A percentile compares a stretch with the other conserved stretches of the same genome.
Conservation (phyloP, 2,888 invertebrate species). For the Lottia scabra region DNA sequence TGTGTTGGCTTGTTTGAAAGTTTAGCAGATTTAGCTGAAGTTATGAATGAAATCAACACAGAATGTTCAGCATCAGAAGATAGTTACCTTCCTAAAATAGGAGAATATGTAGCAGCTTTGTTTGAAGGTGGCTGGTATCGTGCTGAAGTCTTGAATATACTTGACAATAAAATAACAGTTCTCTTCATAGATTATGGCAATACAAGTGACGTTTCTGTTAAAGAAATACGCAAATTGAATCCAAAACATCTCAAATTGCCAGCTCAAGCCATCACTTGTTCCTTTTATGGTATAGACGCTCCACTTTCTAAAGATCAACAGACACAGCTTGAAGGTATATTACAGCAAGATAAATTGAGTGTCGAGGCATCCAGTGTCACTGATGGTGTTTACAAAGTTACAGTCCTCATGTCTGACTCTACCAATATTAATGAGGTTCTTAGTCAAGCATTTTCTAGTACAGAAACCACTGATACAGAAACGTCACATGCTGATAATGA, state of each 20-base stretch:
- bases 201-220: conserved; percentile 31
- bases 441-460: too few relatives aligned
- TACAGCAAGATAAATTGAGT: conserved; percentile 19
- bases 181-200: conserved; percentile 65
- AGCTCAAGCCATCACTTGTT: conserved; percentile 42
- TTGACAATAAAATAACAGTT: conserved; percentile 37
- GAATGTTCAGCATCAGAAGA: conserved; percentile 13
- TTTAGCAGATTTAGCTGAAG: neutral
- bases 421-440: conserved; percentile 25
- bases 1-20: neutral
- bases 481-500: too few relatives aligned
- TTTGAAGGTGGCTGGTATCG: conserved; percentile 37
- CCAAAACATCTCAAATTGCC: conserved; percentile 35
- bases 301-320: neutral
- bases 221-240: conserved; percentile 32
- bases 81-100: conserved; percentile 16
- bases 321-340: neutral
- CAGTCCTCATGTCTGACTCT: conserved; percentile 26
- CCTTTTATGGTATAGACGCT: conserved; percentile 22
- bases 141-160: conserved; percentile 29
- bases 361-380: conserved; percentile 15
- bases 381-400: conserved; percentile 33
- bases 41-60: neutral
- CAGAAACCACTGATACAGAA: too few relatives aligned
- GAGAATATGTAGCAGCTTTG: conserved; percentile 31